Evolutionary conservation across 1,140 invertebrate genomes (phyloP).

Genomic region (Drosophila santomea): DNA sequence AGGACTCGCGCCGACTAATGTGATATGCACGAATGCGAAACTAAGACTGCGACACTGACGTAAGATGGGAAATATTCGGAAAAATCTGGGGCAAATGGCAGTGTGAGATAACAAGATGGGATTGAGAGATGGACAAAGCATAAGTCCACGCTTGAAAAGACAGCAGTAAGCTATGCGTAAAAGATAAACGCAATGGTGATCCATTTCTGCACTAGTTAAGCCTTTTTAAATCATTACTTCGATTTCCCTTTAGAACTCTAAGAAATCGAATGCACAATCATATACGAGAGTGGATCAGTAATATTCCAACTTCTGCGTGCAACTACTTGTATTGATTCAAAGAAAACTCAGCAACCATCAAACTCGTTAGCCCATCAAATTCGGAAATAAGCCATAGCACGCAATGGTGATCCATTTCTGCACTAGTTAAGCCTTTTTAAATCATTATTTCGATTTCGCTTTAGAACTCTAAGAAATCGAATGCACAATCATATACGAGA

Average conservation of each 20-base stretch:
- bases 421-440: too few species aligned
- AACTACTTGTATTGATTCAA: too few species aligned
- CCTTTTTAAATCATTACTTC: conserved; percentile 7
- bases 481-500: too few species aligned
- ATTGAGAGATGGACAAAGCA: not conserved
- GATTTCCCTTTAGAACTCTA: not conserved
- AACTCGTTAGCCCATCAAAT: too few species aligned
- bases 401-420: too few species aligned
- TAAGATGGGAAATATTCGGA: not conserved
- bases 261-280: too few species aligned
- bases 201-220: conserved; percentile 6
- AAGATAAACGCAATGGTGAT: conserved; percentile 8
- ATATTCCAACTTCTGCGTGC: too few species aligned
- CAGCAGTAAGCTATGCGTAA: not conserved
- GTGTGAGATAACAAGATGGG: not conserved
- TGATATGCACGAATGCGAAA: conserved; percentile 32
- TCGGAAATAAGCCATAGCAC: not conserved
- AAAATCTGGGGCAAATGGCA: too few species aligned
- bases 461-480: too few species aligned
- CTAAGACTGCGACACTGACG: conserved; percentile 5
- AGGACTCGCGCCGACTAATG: conserved; percentile 22
- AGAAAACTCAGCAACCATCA: too few species aligned
- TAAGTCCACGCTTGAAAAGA: not conserved
- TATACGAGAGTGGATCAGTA: too few species aligned
- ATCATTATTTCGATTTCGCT: too few species aligned